Conservation (phyloP, 2,888 invertebrate genomes). For the Thysanoteuthis rhombus region DNA sequence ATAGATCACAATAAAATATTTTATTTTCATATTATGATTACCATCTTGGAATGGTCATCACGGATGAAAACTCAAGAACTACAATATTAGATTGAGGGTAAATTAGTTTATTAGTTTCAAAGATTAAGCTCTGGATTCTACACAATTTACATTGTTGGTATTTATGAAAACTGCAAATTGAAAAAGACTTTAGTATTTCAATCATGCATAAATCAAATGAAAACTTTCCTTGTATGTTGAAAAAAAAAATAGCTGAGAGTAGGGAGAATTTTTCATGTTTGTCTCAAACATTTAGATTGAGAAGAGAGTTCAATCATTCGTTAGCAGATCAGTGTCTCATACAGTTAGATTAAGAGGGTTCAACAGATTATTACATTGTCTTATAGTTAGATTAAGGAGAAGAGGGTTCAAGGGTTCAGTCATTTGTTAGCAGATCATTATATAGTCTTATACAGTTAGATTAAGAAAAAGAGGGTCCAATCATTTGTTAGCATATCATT, state of each 20-base stretch:
- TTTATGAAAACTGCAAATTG: too few species aligned
- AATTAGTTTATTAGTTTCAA: too few species aligned
- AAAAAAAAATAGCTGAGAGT: not conserved
- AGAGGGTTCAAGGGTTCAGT: too few species aligned
- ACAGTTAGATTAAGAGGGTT: not conserved
- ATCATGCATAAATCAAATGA: not conserved
- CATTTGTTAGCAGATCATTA: not conserved
- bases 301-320: too few species aligned
- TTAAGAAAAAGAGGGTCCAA: too few species aligned
- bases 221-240: not conserved
- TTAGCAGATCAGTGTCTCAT: too few species aligned
- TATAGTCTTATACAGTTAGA: too few species aligned
- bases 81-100: not conserved
- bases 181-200: not conserved
- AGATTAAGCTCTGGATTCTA: too few species aligned
- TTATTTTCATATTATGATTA: not conserved
- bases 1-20: not conserved
- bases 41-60: not conserved
- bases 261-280: too few species aligned
- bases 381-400: not conserved
- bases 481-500: too few species aligned
- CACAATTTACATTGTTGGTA: not conserved
- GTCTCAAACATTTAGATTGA: too few species aligned
- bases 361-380: not conserved
- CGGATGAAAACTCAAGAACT: too few species aligned